phyloP scores from a whole-genome alignment of 2,113 vertebrate species.

The Sapajus apella region DNA sequence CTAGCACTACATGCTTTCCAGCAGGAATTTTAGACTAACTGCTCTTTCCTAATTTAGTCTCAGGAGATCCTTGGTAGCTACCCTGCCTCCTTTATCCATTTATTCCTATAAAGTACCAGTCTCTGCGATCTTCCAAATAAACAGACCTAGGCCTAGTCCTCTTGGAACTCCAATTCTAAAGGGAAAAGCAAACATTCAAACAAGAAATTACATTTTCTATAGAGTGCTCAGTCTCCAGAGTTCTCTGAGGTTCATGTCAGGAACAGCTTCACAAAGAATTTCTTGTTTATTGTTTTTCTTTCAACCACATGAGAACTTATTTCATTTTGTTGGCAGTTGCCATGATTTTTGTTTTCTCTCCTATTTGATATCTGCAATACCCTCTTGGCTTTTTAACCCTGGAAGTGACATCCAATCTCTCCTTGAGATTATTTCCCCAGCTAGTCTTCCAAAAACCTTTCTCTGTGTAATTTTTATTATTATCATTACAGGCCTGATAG shows the following conservation, averaged over 20 bases:
- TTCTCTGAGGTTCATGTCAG: neutral
- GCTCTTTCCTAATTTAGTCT: neutral
- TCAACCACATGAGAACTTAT: neutral
- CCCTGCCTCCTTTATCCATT: neutral
- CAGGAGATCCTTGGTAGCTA: neutral
- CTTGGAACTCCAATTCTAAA: neutral
- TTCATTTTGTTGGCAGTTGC: neutral
- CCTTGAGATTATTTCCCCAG: neutral
- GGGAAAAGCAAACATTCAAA: neutral
- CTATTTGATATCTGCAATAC: neutral
- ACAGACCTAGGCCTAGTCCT: neutral
- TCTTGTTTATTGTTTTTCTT: constrained; percentile 23
- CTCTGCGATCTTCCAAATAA: constrained; percentile 15
- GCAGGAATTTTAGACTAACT: neutral
- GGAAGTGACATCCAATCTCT: neutral
- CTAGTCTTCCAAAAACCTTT: neutral
- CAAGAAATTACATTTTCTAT: neutral
- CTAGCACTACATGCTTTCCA: neutral
- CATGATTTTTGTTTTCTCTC: constrained; percentile 21
- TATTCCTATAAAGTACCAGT: neutral
- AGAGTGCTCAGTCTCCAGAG: neutral
- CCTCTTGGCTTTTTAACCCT: neutral
- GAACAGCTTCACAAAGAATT: neutral
- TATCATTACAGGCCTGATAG: neutral
- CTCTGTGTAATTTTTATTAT: neutral